Conservation (phyloP, 1,140 invertebrate genomes). For the Globodera rostochiensis region DNA sequence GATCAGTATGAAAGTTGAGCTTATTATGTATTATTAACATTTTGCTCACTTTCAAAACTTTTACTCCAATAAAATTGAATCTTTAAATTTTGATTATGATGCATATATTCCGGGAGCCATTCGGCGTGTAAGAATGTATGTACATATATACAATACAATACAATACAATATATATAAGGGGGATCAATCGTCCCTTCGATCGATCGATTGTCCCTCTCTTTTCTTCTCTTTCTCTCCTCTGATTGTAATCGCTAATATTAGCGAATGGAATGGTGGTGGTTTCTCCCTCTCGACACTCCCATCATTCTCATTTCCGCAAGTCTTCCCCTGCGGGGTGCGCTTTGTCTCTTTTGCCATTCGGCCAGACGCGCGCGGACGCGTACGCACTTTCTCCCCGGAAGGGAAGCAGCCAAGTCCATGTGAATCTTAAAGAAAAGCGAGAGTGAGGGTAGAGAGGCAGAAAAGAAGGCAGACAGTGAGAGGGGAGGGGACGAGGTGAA, state of each 20-base stretch:
- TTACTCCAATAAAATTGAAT: too few relatives aligned
- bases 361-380: not conserved
- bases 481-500: constrained; percentile 4
- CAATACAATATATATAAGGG: too few relatives aligned
- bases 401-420: too few relatives aligned
- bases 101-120: too few relatives aligned
- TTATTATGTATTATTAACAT: too few relatives aligned
- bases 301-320: constrained; percentile 4
- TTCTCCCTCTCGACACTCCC: not conserved
- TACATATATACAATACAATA: too few relatives aligned
- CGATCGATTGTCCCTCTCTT: not conserved
- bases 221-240: constrained; percentile 5
- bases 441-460: constrained; percentile 10
- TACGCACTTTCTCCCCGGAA: too few relatives aligned
- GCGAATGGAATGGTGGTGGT: not conserved
- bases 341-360: constrained; percentile 10
- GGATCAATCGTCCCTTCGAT: not conserved
- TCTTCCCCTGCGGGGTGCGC: not conserved
- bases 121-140: too few relatives aligned
- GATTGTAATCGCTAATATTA: constrained; percentile 8
- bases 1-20: too few relatives aligned
- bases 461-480: constrained; percentile 10
- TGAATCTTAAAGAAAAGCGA: not conserved
- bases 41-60: too few relatives aligned
- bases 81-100: too few relatives aligned